These are phyloP conservation scores for Apodemia zela DNA, from an alignment of 2,888 invertebrate genomes.

Conservation along the genomic window DNA sequence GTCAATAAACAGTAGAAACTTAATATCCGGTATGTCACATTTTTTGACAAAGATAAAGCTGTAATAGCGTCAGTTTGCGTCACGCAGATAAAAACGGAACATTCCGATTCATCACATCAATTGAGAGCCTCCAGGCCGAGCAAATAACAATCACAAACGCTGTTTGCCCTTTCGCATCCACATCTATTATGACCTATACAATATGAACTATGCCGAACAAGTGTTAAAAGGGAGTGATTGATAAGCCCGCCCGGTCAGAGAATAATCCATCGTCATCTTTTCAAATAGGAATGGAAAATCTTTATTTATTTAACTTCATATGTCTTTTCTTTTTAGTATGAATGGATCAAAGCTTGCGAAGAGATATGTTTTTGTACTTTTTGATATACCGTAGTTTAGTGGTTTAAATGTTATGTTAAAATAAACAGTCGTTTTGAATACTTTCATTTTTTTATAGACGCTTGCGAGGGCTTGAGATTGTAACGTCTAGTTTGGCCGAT, in stretches of 20 bases:
- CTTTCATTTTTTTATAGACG: too few species aligned
- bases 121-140: conserved; percentile 3
- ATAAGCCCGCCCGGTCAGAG: background rate
- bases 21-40: conserved; percentile 13
- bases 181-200: conserved; percentile 10
- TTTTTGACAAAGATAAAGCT: conserved; percentile 10
- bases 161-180: conserved; percentile 5
- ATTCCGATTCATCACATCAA: conserved; percentile 15
- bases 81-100: conserved; percentile 16
- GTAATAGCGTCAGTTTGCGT: background rate
- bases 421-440: too few species aligned
- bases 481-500: too few species aligned
- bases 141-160: conserved; percentile 11
- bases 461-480: too few species aligned
- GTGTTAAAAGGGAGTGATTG: background rate
- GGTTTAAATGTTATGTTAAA: too few species aligned
- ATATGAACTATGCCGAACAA: conserved; percentile 3
- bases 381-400: too few species aligned
- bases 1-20: background rate
- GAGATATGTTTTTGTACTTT: too few species aligned
- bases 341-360: too few species aligned
- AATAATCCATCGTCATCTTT: background rate
- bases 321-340: too few species aligned
- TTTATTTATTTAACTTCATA: background rate
- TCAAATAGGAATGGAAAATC: background rate